phyloP scores from a whole-genome alignment of 2,113 vertebrate genomes.

The Piprites chloris region DNA sequence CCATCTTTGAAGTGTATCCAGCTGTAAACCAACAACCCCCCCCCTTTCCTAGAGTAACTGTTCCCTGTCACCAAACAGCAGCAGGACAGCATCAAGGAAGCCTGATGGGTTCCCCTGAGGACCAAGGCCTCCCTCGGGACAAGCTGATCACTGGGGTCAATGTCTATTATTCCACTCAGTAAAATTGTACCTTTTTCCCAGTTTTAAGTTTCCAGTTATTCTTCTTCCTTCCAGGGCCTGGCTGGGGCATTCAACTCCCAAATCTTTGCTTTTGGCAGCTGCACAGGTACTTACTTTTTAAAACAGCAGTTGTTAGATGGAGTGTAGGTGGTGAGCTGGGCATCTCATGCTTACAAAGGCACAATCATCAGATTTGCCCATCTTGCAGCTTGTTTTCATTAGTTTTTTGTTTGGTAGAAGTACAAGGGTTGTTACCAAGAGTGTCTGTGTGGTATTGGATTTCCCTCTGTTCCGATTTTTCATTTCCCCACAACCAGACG shows the following conservation, averaged over 20 bases:
- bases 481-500: background rate
- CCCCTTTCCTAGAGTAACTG: too few species aligned
- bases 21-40: background rate
- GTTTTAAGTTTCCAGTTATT: background rate
- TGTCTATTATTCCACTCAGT: background rate
- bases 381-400: background rate
- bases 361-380: background rate
- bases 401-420: background rate
- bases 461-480: background rate
- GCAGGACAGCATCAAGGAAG: background rate
- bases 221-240: background rate
- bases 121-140: background rate
- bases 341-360: background rate
- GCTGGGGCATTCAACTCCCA: background rate
- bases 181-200: background rate
- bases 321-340: background rate
- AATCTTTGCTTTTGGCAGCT: background rate
- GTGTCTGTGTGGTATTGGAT: background rate
- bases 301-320: background rate
- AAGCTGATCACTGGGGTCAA: background rate
- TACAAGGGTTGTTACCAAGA: background rate
- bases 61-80: background rate
- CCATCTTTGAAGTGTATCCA: background rate
- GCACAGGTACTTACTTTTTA: background rate
- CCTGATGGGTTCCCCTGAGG: too few species aligned